These are phyloP conservation scores for Drosophila parthenogenetica DNA, from an alignment of 2,888 invertebrate species.

Conservation along the genomic window DNA sequence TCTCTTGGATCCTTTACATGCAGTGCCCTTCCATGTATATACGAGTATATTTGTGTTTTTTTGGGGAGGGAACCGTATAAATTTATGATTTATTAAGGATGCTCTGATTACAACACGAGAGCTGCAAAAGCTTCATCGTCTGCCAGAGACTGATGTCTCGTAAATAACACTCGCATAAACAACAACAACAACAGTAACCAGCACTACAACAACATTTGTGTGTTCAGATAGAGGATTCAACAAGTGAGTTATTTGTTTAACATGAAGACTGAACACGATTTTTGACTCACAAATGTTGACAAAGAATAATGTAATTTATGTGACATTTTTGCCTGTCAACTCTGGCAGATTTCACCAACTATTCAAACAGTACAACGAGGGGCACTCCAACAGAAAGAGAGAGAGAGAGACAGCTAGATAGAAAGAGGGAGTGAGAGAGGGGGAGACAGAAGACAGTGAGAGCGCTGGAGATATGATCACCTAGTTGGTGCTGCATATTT, in stretches of 20 bases:
- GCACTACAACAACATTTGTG: slow-evolving; percentile 5
- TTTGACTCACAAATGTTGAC: slow-evolving; percentile 81
- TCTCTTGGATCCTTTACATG: slow-evolving; percentile 60
- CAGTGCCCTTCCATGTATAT: slow-evolving; percentile 34
- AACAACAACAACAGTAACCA: slow-evolving; percentile 42
- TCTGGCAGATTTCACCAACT: slow-evolving; percentile 45
- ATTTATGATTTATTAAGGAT: slow-evolving; percentile 85
- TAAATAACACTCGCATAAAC: slow-evolving; percentile 70
- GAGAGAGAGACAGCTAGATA: neutral
- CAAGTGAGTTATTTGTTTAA: slow-evolving; percentile 80
- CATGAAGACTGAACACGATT: slow-evolving; percentile 78
- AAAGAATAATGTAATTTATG: slow-evolving; percentile 81
- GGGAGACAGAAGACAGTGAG: neutral
- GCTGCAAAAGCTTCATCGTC: slow-evolving; percentile 36
- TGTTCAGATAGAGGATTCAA: slow-evolving; percentile 11
- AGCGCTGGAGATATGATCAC: neutral
- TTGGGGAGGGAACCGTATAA: slow-evolving; percentile 68
- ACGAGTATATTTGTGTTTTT: slow-evolving; percentile 3
- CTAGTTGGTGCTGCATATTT: neutral
- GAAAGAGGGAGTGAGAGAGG: no score
- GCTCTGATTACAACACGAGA: slow-evolving; percentile 83
- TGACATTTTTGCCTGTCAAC: slow-evolving; percentile 52
- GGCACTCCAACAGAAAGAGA: neutral
- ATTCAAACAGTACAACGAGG: neutral
- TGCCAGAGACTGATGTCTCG: slow-evolving; percentile 74